Evolutionary conservation across 1,140 invertebrate species (phyloP).

Genomic region (Bombus fervidus): DNA sequence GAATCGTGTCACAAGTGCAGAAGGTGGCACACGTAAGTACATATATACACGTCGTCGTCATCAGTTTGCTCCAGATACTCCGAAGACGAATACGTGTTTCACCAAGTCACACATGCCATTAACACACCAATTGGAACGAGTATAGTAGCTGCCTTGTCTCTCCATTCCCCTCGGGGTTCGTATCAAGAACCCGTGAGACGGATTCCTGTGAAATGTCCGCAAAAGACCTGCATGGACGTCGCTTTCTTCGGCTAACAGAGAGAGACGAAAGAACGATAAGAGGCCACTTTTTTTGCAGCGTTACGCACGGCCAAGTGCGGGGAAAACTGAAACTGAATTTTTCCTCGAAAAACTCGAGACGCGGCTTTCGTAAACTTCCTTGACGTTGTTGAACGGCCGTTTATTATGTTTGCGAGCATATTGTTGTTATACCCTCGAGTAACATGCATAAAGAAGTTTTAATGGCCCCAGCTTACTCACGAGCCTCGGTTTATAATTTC

Average conservation of each 20-base stretch:
- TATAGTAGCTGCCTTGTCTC: conserved; percentile 17
- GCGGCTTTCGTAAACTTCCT: background rate
- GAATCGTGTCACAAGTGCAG: too few relatives aligned
- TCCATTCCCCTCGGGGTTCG: background rate
- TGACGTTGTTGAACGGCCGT: background rate
- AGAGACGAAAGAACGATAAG: conserved; percentile 11
- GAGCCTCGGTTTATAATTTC: background rate
- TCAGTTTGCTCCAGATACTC: conserved; percentile 40
- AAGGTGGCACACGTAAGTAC: too few relatives aligned
- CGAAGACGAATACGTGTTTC: conserved; percentile 33
- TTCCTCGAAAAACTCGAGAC: background rate
- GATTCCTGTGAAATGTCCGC: conserved; percentile 33
- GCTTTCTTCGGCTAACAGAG: background rate
- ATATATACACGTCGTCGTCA: background rate
- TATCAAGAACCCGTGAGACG: conserved; percentile 38
- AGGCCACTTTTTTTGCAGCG: background rate
- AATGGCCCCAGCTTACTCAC: background rate
- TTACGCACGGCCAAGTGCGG: background rate
- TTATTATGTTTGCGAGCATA: background rate
- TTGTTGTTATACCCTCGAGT: background rate
- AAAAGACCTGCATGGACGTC: background rate
- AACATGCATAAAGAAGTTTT: background rate
- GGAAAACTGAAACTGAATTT: conserved; percentile 12
- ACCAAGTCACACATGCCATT: conserved; percentile 47
- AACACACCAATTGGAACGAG: conserved; percentile 51